Base-by-base conservation (phyloP, 1,140 invertebrate species). In the Laupala kohalensis region DNA sequence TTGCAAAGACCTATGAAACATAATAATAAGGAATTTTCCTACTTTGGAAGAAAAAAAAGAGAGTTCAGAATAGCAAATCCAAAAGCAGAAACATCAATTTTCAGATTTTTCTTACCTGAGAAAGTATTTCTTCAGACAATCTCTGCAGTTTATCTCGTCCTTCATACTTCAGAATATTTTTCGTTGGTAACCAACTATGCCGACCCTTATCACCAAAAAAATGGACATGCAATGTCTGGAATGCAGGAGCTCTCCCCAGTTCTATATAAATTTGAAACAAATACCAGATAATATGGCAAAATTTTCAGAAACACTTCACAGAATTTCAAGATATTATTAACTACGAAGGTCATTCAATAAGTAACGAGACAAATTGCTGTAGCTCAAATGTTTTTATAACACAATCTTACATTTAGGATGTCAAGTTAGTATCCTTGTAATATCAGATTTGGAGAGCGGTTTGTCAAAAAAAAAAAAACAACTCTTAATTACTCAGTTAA, bases 71-170 rank as follows among this genome's bases (percentile, higher is more conserved):
- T n/a, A n/a, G n/a, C n/a, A n/a, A n/a, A n/a, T n/a, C n/a, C n/a
- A n/a, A n/a, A n/a, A n/a, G n/a, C n/a, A n/a, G n/a, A n/a, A n/a
- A n/a, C n/a, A n/a, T n/a, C n/a, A n/a, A n/a, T 82, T 81, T 78
- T 84, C 81, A 23, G 79, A 74, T 4, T 4, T 23, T n/a, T n/a
- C 67, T 28, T 62, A 70, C 69, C 69, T 63, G 23, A 63, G 24
- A 62, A 6, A 53, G 62, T 6, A 62, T 3, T 25, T 70, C 63
- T 12, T 9, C 30, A 26, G 24, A 15, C 25, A 64, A 24, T 25
- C 29, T 66, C 28, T 72, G 67, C 27, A 74, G 67, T 5, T 67
- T 69, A 26, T 74, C 73, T 28, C 28, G 62, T 19, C 73, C 73
- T 64, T 74, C 72, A 70, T 70, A 74, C 9, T 1, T 26, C 23